These are phyloP conservation scores for Argynnis bischoffii DNA, from an alignment of 2,888 invertebrate genomes.

Conservation along the genomic window DNA sequence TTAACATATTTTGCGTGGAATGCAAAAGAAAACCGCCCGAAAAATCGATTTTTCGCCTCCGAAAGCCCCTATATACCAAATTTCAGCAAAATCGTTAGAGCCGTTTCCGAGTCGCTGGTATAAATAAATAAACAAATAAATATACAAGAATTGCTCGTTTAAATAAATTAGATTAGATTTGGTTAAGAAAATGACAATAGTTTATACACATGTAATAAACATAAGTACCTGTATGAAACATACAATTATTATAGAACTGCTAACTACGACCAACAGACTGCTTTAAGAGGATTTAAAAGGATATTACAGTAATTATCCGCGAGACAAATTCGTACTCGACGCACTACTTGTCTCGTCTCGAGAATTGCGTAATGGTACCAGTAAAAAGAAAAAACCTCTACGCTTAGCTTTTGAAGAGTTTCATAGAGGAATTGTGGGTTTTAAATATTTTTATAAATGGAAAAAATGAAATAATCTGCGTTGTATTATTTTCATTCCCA, in stretches of 20 bases:
- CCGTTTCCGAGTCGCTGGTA: no score
- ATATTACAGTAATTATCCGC: slow-evolving; percentile 35
- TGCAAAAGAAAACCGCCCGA: no score
- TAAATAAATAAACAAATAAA: no score
- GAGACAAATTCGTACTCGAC: slow-evolving; percentile 32
- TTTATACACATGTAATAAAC: neutral
- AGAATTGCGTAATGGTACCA: slow-evolving; percentile 32
- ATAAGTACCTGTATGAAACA: neutral
- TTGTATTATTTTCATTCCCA: no score
- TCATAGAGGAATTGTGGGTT: slow-evolving; percentile 9
- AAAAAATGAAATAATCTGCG: neutral
- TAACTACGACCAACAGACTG: slow-evolving; percentile 18
- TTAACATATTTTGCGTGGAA: no score
- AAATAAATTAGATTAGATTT: no score
- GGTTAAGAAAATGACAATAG: neutral
- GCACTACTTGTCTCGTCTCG: slow-evolving; percentile 38
- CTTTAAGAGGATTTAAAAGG: slow-evolving; percentile 28
- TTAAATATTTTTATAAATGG: neutral
- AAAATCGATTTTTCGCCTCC: no score
- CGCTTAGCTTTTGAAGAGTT: slow-evolving; percentile 15
- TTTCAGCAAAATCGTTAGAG: no score
- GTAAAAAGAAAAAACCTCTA: slow-evolving; percentile 21
- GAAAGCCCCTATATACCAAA: no score
- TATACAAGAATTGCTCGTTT: no score
- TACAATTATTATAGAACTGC: neutral